phyloP scores from a whole-genome alignment of 2,113 vertebrate genomes.

The Catagonus wagneri region DNA sequence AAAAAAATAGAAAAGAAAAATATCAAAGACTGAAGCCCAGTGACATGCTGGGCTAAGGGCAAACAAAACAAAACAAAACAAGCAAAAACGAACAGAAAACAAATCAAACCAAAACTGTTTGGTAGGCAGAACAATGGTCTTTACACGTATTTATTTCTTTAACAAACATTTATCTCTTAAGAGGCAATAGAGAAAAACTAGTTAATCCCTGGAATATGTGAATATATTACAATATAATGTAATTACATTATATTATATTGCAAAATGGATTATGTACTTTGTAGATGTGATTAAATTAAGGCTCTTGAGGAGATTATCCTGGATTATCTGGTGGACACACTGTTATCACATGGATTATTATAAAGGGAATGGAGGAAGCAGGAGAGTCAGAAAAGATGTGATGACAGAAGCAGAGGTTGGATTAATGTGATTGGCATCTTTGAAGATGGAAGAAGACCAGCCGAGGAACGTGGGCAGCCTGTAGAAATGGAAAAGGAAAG shows the following conservation, averaged over 20 bases:
- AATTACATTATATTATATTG: background rate
- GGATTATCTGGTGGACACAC: background rate
- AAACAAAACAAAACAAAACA: background rate
- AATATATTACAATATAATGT: background rate
- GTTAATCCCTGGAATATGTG: background rate
- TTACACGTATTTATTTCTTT: background rate
- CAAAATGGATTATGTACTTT: background rate
- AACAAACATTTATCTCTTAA: background rate
- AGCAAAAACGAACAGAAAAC: background rate
- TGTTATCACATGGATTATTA: background rate
- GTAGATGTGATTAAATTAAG: background rate
- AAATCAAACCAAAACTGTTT: background rate
- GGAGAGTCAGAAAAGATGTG: background rate
- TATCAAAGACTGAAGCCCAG: background rate
- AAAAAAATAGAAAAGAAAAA: background rate
- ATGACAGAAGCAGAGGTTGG: background rate
- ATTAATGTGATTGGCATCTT: background rate
- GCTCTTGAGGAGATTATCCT: background rate
- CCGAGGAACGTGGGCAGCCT: background rate
- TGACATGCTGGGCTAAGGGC: background rate
- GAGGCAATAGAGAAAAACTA: background rate
- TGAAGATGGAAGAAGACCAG: background rate
- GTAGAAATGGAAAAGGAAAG: background rate
- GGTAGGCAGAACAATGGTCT: background rate
- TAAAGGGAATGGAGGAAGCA: background rate